Evolutionary conservation across 2,797 vertebrate genomes (phyloP), one percentile per base, ranked within the genome.

Genomic region (Catamblyrhynchus diadema): DNA sequence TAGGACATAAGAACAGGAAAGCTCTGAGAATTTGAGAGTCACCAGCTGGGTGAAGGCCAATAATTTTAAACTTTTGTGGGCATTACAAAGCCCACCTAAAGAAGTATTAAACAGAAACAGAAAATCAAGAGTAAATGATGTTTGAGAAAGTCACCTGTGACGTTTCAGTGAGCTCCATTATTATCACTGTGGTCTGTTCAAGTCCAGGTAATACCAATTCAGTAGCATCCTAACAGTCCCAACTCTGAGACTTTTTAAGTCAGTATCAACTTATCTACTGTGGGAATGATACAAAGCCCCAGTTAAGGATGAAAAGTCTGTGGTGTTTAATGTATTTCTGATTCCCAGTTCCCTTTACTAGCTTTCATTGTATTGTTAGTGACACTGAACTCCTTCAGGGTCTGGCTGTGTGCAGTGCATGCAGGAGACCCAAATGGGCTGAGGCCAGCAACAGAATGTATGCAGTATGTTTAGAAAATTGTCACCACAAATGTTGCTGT

Each of bases 291-390:
- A 18, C 10, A 72, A 60, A 77, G 17, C 8, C 9, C 16, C 13
- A 25, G 9, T 61, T 88, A 69, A 48, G 28, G 25, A 44, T 74
- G 41, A 78, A 32, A 32, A 39, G 15, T 47, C 44, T 14, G 6
- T 47, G 28, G 21, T 54, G 25, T 20, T 84, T 69, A 50, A 24
- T 50, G 16, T 71, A 35, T 64, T 88, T 57, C 59, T 66, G 39
- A 18, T 75, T 90, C 32, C 39, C 25, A 9, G 10, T 59, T 90
- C 50, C 28, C 41, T 32, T 75, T 65, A 48, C 42, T 39, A 72
- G 8, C 5, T 84, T 57, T 47, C 0, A 0, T 73, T 81, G 3
- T 12, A 12, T 28, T 15, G 20, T 57, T 60, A 24, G n/a, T 74
- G 65, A 35, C 35, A 14, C 32, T 39, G 59, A 81, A 44, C 16